Conservation (phyloP, 2,797 vertebrate genomes). For the Gallirallus australis region DNA sequence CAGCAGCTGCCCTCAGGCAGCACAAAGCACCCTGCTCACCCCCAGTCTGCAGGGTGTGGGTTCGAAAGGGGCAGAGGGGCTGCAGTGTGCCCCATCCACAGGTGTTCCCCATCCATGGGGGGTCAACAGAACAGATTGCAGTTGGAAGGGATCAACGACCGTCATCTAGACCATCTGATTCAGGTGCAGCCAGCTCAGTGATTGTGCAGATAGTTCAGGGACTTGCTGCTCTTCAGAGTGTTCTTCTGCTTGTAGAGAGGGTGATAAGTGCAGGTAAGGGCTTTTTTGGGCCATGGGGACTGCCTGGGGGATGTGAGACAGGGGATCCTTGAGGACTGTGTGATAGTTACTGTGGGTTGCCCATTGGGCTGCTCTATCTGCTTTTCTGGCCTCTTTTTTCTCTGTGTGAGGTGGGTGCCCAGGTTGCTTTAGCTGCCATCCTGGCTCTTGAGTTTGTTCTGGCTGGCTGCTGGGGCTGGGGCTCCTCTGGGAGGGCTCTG, state of each 20-base stretch:
- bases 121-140: neutral
- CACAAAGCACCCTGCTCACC: rapidly evolving
- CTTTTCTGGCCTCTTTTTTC: rapidly evolving
- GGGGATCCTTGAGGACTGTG: rapidly evolving
- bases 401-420: rapidly evolving
- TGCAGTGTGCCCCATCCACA: neutral
- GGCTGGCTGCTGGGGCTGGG: neutral
- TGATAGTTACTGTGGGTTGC: rapidly evolving
- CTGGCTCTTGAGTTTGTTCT: too few species aligned
- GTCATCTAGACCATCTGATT: neutral
- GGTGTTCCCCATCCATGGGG: too few species aligned
- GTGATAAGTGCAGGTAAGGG: neutral
- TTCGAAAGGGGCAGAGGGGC: neutral
- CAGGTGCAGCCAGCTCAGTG: neutral
- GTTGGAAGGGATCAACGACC: neutral
- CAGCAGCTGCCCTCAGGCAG: neutral
- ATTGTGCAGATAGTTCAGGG: rapidly evolving
- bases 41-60: too few species aligned
- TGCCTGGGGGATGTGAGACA: rapidly evolving
- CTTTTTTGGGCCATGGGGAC: neutral
- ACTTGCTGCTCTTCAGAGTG: rapidly evolving
- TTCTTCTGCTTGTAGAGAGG: rapidly evolving
- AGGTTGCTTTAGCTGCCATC: rapidly evolving
- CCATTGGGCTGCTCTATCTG: rapidly evolving
- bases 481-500: rapidly evolving